Conservation (phyloP, 2,797 vertebrate species). For the Myotis daubentonii region DNA sequence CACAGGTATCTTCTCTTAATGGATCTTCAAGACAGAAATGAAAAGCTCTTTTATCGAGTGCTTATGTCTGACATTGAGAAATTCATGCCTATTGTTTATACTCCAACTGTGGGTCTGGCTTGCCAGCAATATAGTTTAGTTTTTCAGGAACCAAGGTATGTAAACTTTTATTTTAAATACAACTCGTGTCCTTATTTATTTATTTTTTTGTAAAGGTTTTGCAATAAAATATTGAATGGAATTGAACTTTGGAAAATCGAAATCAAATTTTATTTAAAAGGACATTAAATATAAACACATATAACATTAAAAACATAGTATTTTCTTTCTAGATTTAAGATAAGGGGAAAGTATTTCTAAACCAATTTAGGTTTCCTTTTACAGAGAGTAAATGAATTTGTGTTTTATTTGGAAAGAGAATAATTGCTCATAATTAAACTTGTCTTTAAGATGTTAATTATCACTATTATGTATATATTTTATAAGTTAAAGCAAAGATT, state of each 20-base stretch:
- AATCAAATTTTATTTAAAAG: constrained; percentile 59
- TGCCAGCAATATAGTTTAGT: constrained; percentile 96
- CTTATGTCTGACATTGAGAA: constrained; percentile 93
- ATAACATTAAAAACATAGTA: constrained; percentile 16
- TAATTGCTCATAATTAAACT: constrained; percentile 29
- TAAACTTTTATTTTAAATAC: constrained; percentile 80
- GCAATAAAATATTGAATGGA: constrained; percentile 18
- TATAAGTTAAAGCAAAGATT: not conserved
- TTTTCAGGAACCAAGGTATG: constrained; percentile 96
- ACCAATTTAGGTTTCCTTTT: not conserved
- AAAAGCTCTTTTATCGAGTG: constrained; percentile 97
- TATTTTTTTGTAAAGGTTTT: constrained; percentile 65
- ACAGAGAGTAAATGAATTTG: not conserved
- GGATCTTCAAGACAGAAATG: constrained; percentile 96
- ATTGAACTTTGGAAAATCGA: constrained; percentile 68
- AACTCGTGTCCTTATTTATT: constrained; percentile 65
- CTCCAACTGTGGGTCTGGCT: constrained; percentile 96
- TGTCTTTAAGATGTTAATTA: constrained; percentile 46
- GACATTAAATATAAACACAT: constrained; percentile 60
- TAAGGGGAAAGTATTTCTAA: constrained; percentile 28
- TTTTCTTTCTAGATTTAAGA: constrained; percentile 64
- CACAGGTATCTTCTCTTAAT: constrained; percentile 96
- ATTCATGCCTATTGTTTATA: constrained; percentile 99
- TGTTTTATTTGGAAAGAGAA: constrained; percentile 6
- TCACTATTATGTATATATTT: not conserved